Conservation (phyloP, 1,140 invertebrate species). For the Drosophila baimaii region DNA sequence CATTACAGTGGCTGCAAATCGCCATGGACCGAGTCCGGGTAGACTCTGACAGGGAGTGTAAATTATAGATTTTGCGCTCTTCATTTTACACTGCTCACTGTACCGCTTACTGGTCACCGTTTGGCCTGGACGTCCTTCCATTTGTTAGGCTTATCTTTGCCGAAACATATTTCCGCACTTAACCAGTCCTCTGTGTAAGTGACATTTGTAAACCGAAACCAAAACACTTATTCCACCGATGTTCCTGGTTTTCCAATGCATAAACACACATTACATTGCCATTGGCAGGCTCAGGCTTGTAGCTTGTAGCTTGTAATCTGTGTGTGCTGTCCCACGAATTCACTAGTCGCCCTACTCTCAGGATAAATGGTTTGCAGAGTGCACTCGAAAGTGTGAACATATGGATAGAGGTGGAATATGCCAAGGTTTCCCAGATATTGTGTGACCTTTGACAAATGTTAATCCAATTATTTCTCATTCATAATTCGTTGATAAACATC, state of each 20-base stretch:
- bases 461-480: neutral
- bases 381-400: neutral
- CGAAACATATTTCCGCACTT: constrained; percentile 31
- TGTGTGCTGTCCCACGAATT: too few relatives aligned
- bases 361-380: neutral
- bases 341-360: too few relatives aligned
- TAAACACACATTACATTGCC: too few relatives aligned
- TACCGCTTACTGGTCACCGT: constrained; percentile 8
- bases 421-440: neutral
- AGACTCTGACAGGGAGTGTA: too few relatives aligned
- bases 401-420: neutral
- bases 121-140: neutral
- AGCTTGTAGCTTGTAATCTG: neutral
- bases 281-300: neutral
- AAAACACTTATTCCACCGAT: neutral
- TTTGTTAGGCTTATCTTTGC: constrained; percentile 11
- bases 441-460: constrained; percentile 3
- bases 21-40: too few relatives aligned
- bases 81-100: neutral
- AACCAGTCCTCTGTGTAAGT: neutral
- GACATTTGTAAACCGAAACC: constrained; percentile 1
- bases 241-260: neutral
- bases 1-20: constrained; percentile 6
- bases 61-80: neutral
- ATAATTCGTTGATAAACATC: neutral